Evolutionary conservation across 2,113 vertebrate species (phyloP).

Genomic region (Phoxinus phoxinus): DNA sequence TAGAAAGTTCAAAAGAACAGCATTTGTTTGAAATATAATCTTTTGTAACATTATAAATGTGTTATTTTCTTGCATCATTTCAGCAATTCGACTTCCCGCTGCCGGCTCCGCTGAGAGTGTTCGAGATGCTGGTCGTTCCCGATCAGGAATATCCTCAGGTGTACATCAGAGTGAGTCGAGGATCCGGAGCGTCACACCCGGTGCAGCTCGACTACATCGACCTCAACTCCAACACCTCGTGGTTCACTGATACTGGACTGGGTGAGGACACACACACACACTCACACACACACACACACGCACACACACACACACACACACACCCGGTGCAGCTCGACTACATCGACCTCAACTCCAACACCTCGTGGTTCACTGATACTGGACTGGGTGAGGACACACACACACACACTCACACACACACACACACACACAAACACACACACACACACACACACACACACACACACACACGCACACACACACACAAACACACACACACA

Average conservation of each 20-base stretch:
- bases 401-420: not conserved
- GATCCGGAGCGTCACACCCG: slow-evolving; percentile 58
- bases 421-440: not conserved
- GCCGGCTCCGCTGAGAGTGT: slow-evolving; percentile 81
- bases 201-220: slow-evolving; percentile 84
- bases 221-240: slow-evolving; percentile 88
- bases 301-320: not conserved
- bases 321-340: slow-evolving; percentile 77
- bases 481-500: no score
- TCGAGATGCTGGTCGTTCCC: slow-evolving; percentile 80
- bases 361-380: slow-evolving; percentile 85
- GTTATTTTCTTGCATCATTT: no score
- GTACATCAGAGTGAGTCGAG: slow-evolving; percentile 80
- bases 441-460: not conserved
- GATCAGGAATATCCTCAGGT: slow-evolving; percentile 86
- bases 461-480: not conserved
- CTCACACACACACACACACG: not conserved
- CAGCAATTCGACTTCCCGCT: slow-evolving; percentile 90
- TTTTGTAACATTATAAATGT: no score
- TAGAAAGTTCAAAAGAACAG: not conserved
- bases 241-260: slow-evolving; percentile 79
- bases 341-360: slow-evolving; percentile 88
- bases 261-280: slow-evolving; percentile 66
- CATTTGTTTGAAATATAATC: not conserved
- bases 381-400: slow-evolving; percentile 70